Evolutionary conservation across 2,797 vertebrate species (phyloP).

Genomic region (Ptychobarbus kaznakovi): DNA sequence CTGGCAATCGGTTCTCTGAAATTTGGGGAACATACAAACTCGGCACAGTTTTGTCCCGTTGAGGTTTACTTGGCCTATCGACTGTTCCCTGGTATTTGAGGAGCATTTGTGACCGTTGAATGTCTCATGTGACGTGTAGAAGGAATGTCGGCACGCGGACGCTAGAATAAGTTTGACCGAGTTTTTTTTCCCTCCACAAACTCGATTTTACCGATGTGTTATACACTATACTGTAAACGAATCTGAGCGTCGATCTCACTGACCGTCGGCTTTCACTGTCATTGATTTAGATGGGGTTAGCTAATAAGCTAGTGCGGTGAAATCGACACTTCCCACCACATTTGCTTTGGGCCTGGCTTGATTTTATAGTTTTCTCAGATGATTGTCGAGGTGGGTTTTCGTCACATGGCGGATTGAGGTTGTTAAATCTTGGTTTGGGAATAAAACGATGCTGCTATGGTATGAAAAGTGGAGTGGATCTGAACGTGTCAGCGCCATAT

Average conservation of each 20-base stretch:
- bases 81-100: background rate
- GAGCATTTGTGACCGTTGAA: conserved; percentile 2
- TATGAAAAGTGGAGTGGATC: background rate
- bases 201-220: background rate
- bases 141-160: conserved; percentile 29
- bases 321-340: conserved; percentile 3
- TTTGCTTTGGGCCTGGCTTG: background rate
- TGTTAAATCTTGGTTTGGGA: background rate
- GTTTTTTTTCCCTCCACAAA: background rate
- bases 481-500: conserved; percentile 41
- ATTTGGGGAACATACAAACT: background rate
- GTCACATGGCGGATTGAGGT: background rate
- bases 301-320: conserved; percentile 21
- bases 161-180: conserved; percentile 9
- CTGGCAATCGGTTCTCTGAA: background rate
- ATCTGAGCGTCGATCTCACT: too few relatives aligned
- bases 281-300: conserved; percentile 18
- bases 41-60: background rate
- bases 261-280: background rate
- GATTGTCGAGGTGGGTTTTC: background rate
- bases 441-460: background rate
- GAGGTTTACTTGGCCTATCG: background rate
- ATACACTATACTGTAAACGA: background rate
- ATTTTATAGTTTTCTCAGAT: background rate
- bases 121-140: background rate